Conservation (phyloP, 2,888 invertebrate species). For the Strigamia crassipes region DNA sequence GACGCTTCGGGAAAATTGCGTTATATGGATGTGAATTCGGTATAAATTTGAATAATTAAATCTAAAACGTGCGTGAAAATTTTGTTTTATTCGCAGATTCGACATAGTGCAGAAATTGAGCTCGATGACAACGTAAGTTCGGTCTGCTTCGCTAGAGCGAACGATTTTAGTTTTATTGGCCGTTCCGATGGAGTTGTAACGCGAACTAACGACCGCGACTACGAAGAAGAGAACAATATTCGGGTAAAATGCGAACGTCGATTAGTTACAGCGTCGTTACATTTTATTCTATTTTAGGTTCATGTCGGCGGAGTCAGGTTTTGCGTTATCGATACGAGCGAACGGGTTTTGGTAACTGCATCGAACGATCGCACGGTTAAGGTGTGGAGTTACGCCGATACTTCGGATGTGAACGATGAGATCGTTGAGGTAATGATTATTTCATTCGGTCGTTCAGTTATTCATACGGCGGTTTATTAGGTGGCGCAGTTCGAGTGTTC, state of each 20-base stretch:
- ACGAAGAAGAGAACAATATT: not conserved
- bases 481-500: constrained; percentile 2
- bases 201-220: not conserved
- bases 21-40: no score
- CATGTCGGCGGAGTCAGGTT: not conserved
- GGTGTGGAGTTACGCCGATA: not conserved
- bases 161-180: not conserved
- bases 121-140: not conserved
- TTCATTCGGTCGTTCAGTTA: not conserved
- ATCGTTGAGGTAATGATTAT: not conserved
- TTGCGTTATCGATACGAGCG: not conserved
- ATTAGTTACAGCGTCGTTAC: not conserved
- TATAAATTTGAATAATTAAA: no score
- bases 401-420: not conserved
- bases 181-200: not conserved
- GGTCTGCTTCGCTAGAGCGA: not conserved
- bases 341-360: not conserved
- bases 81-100: no score
- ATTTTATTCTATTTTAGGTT: not conserved
- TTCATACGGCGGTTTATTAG: not conserved
- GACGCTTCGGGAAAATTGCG: no score
- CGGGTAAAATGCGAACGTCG: not conserved
- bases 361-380: not conserved
- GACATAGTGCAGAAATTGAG: no score
- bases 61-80: no score